phyloP scores from a whole-genome alignment of 2,888 invertebrate species.

The Pinctada fucata region DNA sequence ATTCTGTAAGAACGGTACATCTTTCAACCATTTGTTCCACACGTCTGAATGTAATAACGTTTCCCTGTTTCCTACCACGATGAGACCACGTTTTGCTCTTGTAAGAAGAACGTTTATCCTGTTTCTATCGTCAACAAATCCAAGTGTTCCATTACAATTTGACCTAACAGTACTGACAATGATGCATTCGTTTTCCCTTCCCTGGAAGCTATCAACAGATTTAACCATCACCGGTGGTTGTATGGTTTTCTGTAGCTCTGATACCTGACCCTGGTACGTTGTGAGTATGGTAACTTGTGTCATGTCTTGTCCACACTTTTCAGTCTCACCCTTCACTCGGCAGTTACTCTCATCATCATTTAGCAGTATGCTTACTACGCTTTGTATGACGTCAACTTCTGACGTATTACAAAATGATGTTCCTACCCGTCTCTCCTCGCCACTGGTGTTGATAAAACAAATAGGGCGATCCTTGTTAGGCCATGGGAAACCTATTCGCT shows the following conservation, averaged over 20 bases:
- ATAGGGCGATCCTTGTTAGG: constrained; percentile 28
- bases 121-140: constrained; percentile 41
- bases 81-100: constrained; percentile 44
- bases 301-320: background rate
- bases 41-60: constrained; percentile 19
- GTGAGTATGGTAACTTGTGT: constrained; percentile 41
- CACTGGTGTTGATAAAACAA: constrained; percentile 41
- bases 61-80: constrained; percentile 40
- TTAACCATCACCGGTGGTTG: constrained; percentile 31
- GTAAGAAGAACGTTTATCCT: constrained; percentile 47
- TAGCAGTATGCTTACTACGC: constrained; percentile 34
- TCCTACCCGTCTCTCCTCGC: constrained; percentile 30
- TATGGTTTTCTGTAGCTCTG: constrained; percentile 21
- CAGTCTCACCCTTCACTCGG: constrained; percentile 10
- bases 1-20: too few species aligned
- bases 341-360: constrained; percentile 27
- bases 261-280: constrained; percentile 41
- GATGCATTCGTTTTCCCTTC: constrained; percentile 47
- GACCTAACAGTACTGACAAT: constrained; percentile 43
- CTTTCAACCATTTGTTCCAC: too few species aligned
- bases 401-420: constrained; percentile 34
- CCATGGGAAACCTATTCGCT: constrained; percentile 42
- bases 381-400: constrained; percentile 35
- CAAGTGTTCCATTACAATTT: constrained; percentile 34
- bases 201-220: constrained; percentile 48